Conservation (phyloP, 2,888 invertebrate species). For the Reticulitermes lucifugus region DNA sequence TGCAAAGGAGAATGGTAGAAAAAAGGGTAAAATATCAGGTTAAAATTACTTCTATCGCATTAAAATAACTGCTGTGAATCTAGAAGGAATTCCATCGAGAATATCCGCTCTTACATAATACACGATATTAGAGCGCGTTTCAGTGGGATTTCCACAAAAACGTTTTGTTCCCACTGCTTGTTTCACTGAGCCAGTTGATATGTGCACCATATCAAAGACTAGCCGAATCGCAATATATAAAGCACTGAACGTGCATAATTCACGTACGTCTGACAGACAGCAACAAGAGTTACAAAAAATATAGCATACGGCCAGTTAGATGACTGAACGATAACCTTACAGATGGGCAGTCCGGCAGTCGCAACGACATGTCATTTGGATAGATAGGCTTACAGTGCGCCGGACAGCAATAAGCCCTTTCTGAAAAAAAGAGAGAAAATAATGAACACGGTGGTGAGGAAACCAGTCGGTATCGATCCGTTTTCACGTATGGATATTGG, state of each 20-base stretch:
- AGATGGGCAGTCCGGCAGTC: too few species aligned
- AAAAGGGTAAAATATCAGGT: not conserved
- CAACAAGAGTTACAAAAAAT: not conserved
- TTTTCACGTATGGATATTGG: slow-evolving; percentile 21
- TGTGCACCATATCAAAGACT: not conserved
- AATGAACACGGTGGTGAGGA: slow-evolving; percentile 9
- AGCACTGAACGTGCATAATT: not conserved
- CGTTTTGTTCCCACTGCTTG: not conserved
- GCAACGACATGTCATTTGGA: too few species aligned
- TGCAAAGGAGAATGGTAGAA: not conserved
- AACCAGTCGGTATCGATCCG: not conserved
- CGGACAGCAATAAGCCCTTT: not conserved
- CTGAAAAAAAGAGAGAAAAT: not conserved
- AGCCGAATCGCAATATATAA: not conserved
- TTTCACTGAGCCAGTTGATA: not conserved
- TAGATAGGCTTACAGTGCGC: too few species aligned
- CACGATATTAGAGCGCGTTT: not conserved
- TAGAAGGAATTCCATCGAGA: not conserved
- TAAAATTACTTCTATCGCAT: not conserved
- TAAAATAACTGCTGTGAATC: too few species aligned
- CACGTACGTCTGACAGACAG: not conserved
- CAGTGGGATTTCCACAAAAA: not conserved
- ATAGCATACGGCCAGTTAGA: not conserved
- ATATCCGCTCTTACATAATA: too few species aligned
- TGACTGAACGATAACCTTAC: not conserved